These are phyloP conservation scores for Irena cyanogastra DNA, from an alignment of 2,113 vertebrate genomes.

Conservation along the genomic window DNA sequence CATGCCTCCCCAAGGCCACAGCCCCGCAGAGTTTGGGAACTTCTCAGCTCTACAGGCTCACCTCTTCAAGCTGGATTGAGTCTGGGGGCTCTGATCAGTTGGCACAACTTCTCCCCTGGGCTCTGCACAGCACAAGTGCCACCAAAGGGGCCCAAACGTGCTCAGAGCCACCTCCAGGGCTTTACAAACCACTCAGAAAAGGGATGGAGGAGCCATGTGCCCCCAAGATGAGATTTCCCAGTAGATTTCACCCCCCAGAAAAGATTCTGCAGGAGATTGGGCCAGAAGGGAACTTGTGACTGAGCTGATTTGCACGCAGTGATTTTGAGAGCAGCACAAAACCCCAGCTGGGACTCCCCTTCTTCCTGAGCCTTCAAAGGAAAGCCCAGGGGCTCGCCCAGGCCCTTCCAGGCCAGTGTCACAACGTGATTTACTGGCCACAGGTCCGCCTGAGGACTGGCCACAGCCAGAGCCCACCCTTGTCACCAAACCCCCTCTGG, in stretches of 20 bases:
- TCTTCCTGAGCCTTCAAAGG: not conserved
- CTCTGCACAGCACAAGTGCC: not conserved
- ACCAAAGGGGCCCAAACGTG: not conserved
- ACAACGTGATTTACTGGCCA: rapidly evolving
- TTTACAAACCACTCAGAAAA: not conserved
- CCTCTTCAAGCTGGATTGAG: not conserved
- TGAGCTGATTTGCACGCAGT: rapidly evolving
- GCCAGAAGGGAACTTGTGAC: not conserved
- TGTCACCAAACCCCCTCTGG: not conserved
- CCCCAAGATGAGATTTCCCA: not conserved
- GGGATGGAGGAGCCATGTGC: rapidly evolving
- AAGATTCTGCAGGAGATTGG: not conserved
- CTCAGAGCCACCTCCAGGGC: not conserved
- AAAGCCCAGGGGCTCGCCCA: not conserved
- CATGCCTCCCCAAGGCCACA: not conserved
- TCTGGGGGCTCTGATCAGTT: not conserved
- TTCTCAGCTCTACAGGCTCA: not conserved
- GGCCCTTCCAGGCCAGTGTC: not conserved
- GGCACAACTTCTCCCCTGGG: too few species aligned
- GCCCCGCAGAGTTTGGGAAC: not conserved
- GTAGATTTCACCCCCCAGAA: not conserved
- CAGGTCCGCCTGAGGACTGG: not conserved
- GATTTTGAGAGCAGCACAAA: not conserved
- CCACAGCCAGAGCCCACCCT: not conserved
- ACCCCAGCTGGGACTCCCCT: not conserved